These are phyloP conservation scores for Melanerpes formicivorus DNA, from an alignment of 2,113 vertebrate species.

Conservation along the genomic window DNA sequence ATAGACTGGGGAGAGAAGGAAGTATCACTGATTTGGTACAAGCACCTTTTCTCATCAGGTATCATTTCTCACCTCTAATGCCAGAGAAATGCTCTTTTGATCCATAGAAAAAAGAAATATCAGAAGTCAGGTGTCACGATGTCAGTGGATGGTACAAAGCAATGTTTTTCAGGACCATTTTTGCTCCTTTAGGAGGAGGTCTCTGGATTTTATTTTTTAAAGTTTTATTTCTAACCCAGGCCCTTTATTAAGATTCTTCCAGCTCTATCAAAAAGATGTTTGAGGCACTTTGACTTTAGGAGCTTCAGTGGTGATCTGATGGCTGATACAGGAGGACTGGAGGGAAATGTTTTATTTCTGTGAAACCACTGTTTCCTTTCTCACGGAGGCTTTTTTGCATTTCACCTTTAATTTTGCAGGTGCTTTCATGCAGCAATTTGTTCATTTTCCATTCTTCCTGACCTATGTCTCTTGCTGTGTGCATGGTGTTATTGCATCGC, in stretches of 20 bases:
- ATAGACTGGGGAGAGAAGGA: neutral
- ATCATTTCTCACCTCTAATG: neutral
- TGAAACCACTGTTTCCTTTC: neutral
- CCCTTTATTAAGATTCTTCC: neutral
- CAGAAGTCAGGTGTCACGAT: neutral
- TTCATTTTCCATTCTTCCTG: neutral
- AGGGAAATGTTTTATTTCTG: neutral
- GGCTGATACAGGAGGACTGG: neutral
- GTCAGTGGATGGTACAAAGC: neutral
- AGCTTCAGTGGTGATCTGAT: neutral
- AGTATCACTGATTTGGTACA: constrained; percentile 19
- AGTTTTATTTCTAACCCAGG: neutral
- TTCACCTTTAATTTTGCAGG: neutral
- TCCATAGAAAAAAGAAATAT: constrained; percentile 14
- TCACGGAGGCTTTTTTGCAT: neutral
- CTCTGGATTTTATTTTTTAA: neutral
- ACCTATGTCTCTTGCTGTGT: neutral
- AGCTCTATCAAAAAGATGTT: neutral
- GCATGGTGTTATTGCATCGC: neutral
- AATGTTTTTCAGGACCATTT: neutral
- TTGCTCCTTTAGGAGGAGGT: neutral
- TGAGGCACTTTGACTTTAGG: neutral
- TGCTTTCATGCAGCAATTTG: neutral
- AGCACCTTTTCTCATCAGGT: neutral
- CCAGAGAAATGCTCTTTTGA: neutral